Conservation (phyloP, 2,888 invertebrate genomes). For the Tenodera sinensis region DNA sequence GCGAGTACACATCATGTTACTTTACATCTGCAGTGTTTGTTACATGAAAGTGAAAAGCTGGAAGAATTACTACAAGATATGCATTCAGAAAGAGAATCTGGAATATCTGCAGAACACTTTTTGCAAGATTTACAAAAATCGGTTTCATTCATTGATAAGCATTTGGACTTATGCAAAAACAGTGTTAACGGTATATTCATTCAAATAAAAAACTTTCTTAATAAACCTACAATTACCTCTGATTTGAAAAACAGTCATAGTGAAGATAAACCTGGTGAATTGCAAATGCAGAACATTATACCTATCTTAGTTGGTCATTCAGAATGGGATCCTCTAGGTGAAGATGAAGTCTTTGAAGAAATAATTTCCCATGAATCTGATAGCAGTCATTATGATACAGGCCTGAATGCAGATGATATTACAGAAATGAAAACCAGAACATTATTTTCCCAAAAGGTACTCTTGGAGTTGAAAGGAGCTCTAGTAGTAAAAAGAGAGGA, state of each 20-base stretch:
- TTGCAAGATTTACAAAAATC: neutral
- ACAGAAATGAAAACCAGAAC: neutral
- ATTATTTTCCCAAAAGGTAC: neutral
- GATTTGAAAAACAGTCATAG: too few relatives aligned
- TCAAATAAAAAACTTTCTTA: neutral
- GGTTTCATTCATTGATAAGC: neutral
- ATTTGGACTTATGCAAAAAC: neutral
- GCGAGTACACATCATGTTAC: neutral
- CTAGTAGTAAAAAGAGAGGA: neutral
- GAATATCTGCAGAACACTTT: neutral
- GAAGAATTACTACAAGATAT: neutral
- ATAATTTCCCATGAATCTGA: neutral
- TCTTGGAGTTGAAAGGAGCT: neutral
- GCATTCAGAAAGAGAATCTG: neutral
- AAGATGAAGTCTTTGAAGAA: constrained; percentile 9
- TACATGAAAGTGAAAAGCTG: neutral
- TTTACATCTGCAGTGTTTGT: neutral
- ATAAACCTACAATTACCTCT: neutral
- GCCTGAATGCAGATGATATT: neutral
- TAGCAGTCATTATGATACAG: neutral
- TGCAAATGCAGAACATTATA: neutral
- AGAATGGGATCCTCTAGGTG: neutral
- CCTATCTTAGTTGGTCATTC: neutral
- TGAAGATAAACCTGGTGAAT: neutral
- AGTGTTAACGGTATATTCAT: neutral